These are phyloP conservation scores for Meteorus sp. DNA, from an alignment of 1,140 invertebrate genomes.

Conservation along the genomic window DNA sequence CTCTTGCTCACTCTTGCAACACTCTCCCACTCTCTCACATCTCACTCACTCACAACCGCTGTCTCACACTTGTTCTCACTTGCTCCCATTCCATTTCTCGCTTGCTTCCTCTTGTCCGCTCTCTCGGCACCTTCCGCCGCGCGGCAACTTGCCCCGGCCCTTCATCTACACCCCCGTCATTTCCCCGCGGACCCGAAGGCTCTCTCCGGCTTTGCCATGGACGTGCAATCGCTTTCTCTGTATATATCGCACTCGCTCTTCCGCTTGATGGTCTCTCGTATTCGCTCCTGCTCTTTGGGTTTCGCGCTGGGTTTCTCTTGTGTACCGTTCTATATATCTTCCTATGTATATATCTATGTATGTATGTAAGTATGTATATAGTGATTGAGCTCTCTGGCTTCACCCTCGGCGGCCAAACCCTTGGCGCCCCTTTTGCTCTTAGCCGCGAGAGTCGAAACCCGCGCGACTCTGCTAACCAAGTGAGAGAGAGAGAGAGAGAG, in stretches of 20 bases:
- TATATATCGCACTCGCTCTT: slow-evolving; percentile 3
- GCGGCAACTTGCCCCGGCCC: slow-evolving; percentile 12
- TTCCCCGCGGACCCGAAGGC: neutral
- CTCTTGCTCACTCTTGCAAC: slow-evolving; percentile 8
- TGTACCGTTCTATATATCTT: no score
- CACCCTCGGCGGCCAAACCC: slow-evolving; percentile 27
- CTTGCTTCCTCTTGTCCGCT: no score
- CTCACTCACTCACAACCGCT: no score
- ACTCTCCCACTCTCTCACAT: slow-evolving; percentile 10
- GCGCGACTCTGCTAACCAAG: neutral
- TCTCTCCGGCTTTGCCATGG: slow-evolving; percentile 14
- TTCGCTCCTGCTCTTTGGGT: no score
- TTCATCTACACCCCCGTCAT: slow-evolving; percentile 12
- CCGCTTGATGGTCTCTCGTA: no score
- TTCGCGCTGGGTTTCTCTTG: no score
- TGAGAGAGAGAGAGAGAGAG: slow-evolving; percentile 2
- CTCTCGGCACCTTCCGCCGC: slow-evolving; percentile 9
- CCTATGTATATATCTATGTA: neutral
- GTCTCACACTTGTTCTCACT: neutral
- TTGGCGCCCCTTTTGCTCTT: slow-evolving; percentile 34
- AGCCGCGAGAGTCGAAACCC: slow-evolving; percentile 13
- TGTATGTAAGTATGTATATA: neutral
- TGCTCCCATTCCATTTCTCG: no score
- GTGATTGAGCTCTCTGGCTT: slow-evolving; percentile 16
- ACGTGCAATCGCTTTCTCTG: neutral